Percentiles rank a stretch among this genome's conserved stretches.
phyloP scores from a whole-genome alignment of 2,888 invertebrate species.

The Fragum fragum region DNA sequence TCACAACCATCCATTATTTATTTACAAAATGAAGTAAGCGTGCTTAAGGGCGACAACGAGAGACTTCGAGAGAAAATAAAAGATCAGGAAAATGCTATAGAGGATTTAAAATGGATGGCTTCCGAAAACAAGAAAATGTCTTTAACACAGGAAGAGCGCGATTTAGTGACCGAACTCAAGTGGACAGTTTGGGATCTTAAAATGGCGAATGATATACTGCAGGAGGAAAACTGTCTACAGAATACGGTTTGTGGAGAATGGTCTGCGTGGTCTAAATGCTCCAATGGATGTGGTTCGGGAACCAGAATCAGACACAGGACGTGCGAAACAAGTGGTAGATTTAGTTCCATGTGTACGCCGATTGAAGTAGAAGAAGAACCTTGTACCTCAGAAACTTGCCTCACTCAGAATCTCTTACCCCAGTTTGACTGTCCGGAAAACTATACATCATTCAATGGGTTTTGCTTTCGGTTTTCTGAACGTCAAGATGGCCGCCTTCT shows the following conservation, averaged over 20 bases:
- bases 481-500: conserved; percentile 42
- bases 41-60: conserved; percentile 25
- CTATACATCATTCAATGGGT: conserved; percentile 51
- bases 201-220: conserved; percentile 33
- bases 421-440: conserved; percentile 50
- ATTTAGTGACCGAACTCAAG: conserved; percentile 53
- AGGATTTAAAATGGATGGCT: conserved; percentile 45
- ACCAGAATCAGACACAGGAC: conserved; percentile 46
- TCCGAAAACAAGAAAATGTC: conserved; percentile 26
- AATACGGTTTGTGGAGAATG: conserved; percentile 46
- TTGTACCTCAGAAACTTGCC: conserved; percentile 31
- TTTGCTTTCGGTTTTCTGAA: conserved; percentile 58
- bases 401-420: neutral
- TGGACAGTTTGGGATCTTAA: conserved; percentile 63
- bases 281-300: conserved; percentile 47
- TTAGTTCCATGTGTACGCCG: conserved; percentile 57
- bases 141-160: conserved; percentile 41
- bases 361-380: conserved; percentile 24
- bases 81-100: conserved; percentile 35
- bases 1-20: conserved; percentile 26
- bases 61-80: conserved; percentile 26
- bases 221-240: conserved; percentile 49
- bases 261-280: conserved; percentile 54
- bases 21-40: conserved; percentile 36
- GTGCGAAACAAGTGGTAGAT: conserved; percentile 40